phyloP scores from a whole-genome alignment of 2,888 invertebrate genomes.

The Meiosimyza decipiens region DNA sequence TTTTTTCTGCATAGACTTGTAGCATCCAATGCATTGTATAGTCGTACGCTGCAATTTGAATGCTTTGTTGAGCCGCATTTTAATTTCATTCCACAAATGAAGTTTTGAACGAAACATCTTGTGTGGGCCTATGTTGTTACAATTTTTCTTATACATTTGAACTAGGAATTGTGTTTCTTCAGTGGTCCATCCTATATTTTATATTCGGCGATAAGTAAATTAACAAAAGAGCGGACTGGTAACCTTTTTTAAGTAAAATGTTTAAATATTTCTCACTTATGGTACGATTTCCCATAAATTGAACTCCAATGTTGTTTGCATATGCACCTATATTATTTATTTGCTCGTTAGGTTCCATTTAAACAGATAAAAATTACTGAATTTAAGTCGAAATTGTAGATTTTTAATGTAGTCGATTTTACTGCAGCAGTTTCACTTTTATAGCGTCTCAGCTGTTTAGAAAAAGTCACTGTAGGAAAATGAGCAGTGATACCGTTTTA shows the following conservation, averaged over 20 bases:
- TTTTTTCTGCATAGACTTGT: background rate
- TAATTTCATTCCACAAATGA: slow-evolving; percentile 26
- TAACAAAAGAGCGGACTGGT: background rate
- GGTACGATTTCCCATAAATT: background rate
- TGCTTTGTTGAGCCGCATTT: slow-evolving; percentile 1
- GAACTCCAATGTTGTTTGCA: background rate
- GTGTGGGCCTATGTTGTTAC: slow-evolving; percentile 13
- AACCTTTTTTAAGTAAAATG: no score
- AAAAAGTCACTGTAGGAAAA: no score
- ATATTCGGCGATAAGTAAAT: background rate
- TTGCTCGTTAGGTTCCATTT: slow-evolving; percentile 13
- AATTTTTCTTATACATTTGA: slow-evolving; percentile 23
- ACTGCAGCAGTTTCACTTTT: no score
- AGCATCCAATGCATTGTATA: slow-evolving; percentile 24
- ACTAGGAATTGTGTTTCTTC: slow-evolving; percentile 25
- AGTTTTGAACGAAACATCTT: slow-evolving; percentile 12
- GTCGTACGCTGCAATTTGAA: slow-evolving; percentile 16
- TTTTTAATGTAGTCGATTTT: no score
- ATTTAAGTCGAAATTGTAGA: no score
- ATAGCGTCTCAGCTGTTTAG: no score
- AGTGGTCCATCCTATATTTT: slow-evolving; percentile 13
- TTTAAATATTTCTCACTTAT: background rate
- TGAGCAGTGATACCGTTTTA: no score
- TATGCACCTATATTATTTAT: background rate
- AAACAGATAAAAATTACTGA: no score